Percentiles rank a stretch among this genome's conserved stretches.
phyloP scores from a whole-genome alignment of 2,888 invertebrate genomes.

The Noctuana brunneofusca region DNA sequence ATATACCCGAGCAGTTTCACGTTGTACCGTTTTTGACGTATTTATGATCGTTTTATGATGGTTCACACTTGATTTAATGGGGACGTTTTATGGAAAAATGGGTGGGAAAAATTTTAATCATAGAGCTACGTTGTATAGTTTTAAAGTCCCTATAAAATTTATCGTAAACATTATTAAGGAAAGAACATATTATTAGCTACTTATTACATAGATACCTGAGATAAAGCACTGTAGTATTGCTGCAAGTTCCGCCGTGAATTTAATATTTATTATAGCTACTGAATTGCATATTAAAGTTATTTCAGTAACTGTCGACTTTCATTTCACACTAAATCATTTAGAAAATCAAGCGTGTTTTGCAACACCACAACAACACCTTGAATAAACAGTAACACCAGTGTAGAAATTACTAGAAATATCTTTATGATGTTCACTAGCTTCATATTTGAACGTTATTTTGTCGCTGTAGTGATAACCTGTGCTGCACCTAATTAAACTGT shows the following conservation, averaged over 20 bases:
- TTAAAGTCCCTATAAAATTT: no score
- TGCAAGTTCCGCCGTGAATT: no score
- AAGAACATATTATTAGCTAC: no score
- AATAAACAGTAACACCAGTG: no score
- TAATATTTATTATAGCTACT: no score
- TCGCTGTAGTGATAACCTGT: conserved; percentile 10
- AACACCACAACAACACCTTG: background rate
- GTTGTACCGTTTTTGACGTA: conserved; percentile 29
- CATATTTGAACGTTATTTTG: background rate
- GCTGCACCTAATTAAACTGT: conserved; percentile 17
- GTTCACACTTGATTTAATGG: conserved; percentile 30
- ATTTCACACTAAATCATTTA: conserved; percentile 1
- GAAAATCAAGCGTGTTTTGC: background rate
- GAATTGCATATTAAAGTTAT: background rate
- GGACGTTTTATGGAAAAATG: background rate
- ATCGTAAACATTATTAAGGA: no score
- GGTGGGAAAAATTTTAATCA: background rate
- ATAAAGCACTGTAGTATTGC: no score
- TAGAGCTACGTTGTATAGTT: background rate
- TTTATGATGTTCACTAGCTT: no score
- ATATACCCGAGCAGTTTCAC: conserved; percentile 45
- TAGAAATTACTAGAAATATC: no score
- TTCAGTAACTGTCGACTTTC: background rate
- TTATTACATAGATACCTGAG: no score
- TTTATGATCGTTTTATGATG: conserved; percentile 41